These are phyloP conservation scores for Montipora cactus DNA, from an alignment of 64 coral and sea anemone genomes.

Conservation along the genomic window DNA sequence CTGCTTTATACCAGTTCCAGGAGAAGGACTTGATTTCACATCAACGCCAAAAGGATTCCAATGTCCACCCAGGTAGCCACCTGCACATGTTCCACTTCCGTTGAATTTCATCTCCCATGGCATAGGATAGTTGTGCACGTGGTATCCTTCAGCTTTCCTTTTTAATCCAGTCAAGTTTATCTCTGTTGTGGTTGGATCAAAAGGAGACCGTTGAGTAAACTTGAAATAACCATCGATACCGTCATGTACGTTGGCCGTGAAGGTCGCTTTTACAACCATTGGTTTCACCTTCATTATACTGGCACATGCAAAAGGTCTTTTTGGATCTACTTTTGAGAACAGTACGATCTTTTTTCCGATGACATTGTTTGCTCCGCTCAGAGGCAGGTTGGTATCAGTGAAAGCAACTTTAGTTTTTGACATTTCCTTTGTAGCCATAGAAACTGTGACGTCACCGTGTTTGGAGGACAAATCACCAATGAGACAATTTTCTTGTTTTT, in stretches of 20 bases:
- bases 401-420: slow-evolving; percentile 40
- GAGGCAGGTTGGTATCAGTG: slow-evolving; percentile 61
- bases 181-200: slow-evolving; percentile 66
- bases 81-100: slow-evolving; percentile 58
- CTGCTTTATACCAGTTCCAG: slow-evolving; percentile 63
- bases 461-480: slow-evolving; percentile 75
- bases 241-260: slow-evolving; percentile 51
- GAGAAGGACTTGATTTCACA: slow-evolving; percentile 64
- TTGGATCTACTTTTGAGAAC: slow-evolving; percentile 23
- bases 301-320: slow-evolving; percentile 68
- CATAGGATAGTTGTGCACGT: slow-evolving; percentile 85
- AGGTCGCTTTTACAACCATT: slow-evolving; percentile 61
- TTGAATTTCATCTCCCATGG: slow-evolving; percentile 60
- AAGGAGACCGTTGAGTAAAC: slow-evolving; percentile 79
- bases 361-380: slow-evolving; percentile 49
- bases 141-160: slow-evolving; percentile 69
- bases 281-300: slow-evolving; percentile 69
- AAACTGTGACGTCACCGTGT: slow-evolving; percentile 43
- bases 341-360: slow-evolving; percentile 72
- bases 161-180: slow-evolving; percentile 63
- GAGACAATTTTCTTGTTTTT: slow-evolving; percentile 38
- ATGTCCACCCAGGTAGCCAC: slow-evolving; percentile 52
- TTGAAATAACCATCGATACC: slow-evolving; percentile 64
- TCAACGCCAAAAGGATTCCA: slow-evolving; percentile 62
- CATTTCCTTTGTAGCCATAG: slow-evolving; percentile 32